Conservation (phyloP, 1,140 invertebrate species). For the Trichomalopsis sarcophagae region DNA sequence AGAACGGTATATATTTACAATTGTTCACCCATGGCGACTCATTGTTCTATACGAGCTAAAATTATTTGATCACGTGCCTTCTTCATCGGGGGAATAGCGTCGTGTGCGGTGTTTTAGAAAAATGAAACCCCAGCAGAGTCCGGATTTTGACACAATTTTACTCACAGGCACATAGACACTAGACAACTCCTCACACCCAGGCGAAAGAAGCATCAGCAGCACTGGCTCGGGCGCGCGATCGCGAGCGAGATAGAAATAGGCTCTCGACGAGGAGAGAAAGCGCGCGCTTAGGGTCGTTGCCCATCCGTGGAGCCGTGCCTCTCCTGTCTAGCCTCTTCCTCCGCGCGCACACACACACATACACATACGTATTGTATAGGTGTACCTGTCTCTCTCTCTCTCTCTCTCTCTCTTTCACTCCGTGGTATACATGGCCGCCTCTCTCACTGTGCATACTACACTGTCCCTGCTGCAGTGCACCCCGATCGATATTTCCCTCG, state of each 20-base stretch:
- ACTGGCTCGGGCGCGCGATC: background rate
- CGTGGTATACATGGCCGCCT: background rate
- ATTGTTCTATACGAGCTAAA: background rate
- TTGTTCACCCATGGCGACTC: too few species aligned
- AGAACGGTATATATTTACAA: too few species aligned
- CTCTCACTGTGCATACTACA: background rate
- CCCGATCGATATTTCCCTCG: constrained; percentile 38
- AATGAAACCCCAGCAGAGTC: background rate
- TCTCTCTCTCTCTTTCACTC: background rate
- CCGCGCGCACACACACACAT: background rate
- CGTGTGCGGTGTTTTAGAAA: background rate
- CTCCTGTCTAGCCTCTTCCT: background rate
- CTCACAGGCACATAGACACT: background rate
- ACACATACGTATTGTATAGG: background rate
- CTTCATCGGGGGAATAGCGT: too few species aligned
- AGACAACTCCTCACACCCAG: background rate
- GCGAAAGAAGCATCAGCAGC: background rate
- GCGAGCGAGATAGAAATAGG: constrained; percentile 17
- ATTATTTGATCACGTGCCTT: too few species aligned
- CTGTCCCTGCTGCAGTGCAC: too few species aligned
- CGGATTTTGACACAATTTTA: background rate
- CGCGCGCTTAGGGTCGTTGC: constrained; percentile 40
- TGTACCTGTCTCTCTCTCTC: background rate
- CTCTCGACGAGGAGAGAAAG: background rate
- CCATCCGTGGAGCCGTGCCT: constrained; percentile 33